Percentiles rank a stretch among this genome's conserved stretches.
These are phyloP conservation scores for Hafferia zeledoni DNA, from an alignment of 2,797 vertebrate genomes.

Conservation along the genomic window DNA sequence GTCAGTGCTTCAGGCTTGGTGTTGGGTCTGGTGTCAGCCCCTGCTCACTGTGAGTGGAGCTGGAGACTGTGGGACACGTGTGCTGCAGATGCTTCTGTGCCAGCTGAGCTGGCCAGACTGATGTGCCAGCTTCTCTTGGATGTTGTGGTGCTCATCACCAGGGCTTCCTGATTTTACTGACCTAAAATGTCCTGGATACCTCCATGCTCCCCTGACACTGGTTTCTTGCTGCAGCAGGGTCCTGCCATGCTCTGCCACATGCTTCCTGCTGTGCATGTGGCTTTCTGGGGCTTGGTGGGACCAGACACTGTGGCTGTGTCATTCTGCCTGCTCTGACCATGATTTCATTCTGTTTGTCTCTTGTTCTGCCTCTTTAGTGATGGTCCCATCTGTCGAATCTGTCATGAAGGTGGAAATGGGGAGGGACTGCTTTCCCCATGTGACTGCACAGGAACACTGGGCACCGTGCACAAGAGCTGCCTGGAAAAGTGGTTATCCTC, in stretches of 20 bases:
- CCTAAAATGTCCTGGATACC: not conserved
- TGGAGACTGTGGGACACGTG: accelerated
- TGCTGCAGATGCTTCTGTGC: not conserved
- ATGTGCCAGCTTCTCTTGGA: not conserved
- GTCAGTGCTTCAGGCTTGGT: not conserved
- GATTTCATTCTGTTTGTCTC: slow-evolving; percentile 3
- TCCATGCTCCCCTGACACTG: not conserved
- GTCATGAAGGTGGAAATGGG: slow-evolving; percentile 89
- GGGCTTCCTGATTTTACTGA: not conserved
- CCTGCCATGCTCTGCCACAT: not conserved
- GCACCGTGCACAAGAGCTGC: slow-evolving; percentile 94
- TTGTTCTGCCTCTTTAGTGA: slow-evolving; percentile 78
- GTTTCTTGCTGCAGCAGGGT: not conserved
- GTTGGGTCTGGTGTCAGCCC: not conserved
- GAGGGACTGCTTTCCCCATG: slow-evolving; percentile 91
- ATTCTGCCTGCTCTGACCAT: not conserved
- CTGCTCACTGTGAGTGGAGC: not conserved
- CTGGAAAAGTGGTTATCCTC: slow-evolving; percentile 96
- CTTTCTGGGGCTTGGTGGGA: not conserved
- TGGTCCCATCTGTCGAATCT: slow-evolving; percentile 95
- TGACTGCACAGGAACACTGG: slow-evolving; percentile 92
- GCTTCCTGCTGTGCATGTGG: not conserved
- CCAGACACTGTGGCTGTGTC: not conserved
- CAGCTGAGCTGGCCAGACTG: not conserved
- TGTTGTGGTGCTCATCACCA: not conserved